Evolutionary conservation across 2,888 invertebrate genomes (phyloP).

Genomic region (Ophonus ardosiacus): DNA sequence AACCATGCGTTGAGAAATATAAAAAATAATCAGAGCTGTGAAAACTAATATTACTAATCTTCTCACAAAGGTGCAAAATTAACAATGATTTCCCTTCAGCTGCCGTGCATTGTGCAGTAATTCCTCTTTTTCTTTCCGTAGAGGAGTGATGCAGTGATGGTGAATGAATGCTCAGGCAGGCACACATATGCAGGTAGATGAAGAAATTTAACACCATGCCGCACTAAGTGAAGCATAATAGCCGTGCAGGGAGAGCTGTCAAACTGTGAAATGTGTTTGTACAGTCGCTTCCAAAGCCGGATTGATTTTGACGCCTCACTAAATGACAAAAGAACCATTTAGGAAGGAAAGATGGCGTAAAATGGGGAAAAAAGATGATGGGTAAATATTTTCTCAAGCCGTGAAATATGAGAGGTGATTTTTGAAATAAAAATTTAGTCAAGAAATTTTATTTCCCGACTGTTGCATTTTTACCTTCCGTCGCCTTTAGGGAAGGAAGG

Average conservation of each 20-base stretch:
- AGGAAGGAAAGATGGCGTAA: background rate
- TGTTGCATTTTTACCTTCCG: too few relatives aligned
- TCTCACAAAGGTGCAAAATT: conserved; percentile 41
- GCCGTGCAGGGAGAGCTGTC: conserved; percentile 62
- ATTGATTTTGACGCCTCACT: conserved; percentile 42
- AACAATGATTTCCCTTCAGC: conserved; percentile 8
- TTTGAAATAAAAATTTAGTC: too few relatives aligned
- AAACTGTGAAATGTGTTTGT: conserved; percentile 58
- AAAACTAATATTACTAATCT: conserved; percentile 58
- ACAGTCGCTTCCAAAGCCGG: conserved; percentile 4
- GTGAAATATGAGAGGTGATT: too few relatives aligned
- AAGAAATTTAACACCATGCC: conserved; percentile 55
- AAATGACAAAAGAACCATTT: background rate
- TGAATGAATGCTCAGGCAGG: background rate
- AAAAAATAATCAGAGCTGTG: conserved; percentile 9
- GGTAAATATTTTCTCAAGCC: too few relatives aligned
- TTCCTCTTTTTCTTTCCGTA: conserved; percentile 15
- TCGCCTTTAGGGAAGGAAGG: too few relatives aligned
- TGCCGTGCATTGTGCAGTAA: background rate
- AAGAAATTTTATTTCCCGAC: too few relatives aligned
- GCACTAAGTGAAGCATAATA: conserved; percentile 50
- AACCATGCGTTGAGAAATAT: background rate
- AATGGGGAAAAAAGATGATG: too few relatives aligned
- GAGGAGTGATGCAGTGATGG: background rate
- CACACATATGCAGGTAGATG: conserved; percentile 41